Percentiles rank a stretch among this genome's conserved stretches.
phyloP scores from a whole-genome alignment of 2,888 invertebrate species.

The Abscondita cerata region DNA sequence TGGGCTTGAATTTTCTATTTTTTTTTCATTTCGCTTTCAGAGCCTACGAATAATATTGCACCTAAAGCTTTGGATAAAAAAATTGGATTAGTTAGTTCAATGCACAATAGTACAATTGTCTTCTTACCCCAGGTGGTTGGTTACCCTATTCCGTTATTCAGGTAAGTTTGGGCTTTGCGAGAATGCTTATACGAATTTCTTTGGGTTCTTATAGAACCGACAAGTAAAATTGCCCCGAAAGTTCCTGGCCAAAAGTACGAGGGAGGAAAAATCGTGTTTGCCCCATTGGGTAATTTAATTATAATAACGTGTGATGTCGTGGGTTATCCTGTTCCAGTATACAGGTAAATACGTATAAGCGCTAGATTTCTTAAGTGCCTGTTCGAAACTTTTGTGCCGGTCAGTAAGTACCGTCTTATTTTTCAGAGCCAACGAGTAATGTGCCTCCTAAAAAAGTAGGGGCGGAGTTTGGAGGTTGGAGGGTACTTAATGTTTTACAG shows the following conservation, averaged over 20 bases:
- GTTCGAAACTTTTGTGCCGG: conserved; percentile 7
- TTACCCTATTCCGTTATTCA: conserved; percentile 73
- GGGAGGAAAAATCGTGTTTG: conserved; percentile 13
- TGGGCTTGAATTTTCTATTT: neutral
- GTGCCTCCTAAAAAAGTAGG: conserved; percentile 69
- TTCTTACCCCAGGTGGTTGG: conserved; percentile 73
- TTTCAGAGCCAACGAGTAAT: conserved; percentile 66
- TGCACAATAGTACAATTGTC: conserved; percentile 47
- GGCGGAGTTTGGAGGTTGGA: conserved; percentile 65
- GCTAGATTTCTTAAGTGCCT: conserved; percentile 14
- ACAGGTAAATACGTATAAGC: conserved; percentile 57
- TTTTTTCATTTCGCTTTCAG: conserved; percentile 59
- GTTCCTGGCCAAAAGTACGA: conserved; percentile 36
- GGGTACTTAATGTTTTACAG: conserved; percentile 64
- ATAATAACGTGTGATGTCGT: conserved; percentile 61
- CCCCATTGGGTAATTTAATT: conserved; percentile 41
- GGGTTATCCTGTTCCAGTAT: conserved; percentile 57
- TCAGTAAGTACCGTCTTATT: conserved; percentile 11
- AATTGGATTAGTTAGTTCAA: conserved; percentile 61
- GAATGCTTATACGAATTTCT: neutral
- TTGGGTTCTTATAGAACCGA: conserved; percentile 65
- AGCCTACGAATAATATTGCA: conserved; percentile 73
- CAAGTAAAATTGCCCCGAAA: conserved; percentile 70
- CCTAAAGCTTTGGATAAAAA: conserved; percentile 63
- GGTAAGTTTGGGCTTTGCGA: conserved; percentile 60